A percentile compares a stretch with the other conserved stretches of the same genome.
phyloP scores from a whole-genome alignment of 2,113 vertebrate genomes.

The Aepyceros melampus region DNA sequence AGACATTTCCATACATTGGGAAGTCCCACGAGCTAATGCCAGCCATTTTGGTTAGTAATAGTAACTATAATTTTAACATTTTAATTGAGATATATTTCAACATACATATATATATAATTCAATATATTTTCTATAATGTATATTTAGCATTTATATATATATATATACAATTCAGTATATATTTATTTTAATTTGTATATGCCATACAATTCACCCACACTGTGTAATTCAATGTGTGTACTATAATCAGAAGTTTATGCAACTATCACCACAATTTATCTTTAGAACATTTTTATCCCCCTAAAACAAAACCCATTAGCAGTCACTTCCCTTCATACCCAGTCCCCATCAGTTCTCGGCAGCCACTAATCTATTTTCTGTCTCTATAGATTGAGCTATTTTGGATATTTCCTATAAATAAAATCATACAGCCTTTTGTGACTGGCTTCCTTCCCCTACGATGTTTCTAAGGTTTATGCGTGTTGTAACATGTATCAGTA shows the following conservation, averaged over 20 bases:
- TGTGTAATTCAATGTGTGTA: not conserved
- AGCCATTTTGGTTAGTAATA: conserved; percentile 9
- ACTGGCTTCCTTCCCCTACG: not conserved
- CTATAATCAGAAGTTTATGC: not conserved
- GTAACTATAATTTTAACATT: not conserved
- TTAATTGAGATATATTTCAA: not conserved
- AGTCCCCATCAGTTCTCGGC: not conserved
- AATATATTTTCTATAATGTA: not conserved
- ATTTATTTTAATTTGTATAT: not conserved
- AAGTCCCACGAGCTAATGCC: not conserved
- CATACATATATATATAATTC: not conserved
- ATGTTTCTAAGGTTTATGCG: not conserved
- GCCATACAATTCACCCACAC: not conserved
- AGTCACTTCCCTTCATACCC: not conserved
- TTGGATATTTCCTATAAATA: not conserved
- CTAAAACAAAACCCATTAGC: not conserved
- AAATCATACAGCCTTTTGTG: not conserved
- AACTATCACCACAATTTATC: not conserved
- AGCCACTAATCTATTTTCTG: not conserved
- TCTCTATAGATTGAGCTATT: not conserved
- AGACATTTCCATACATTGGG: not conserved
- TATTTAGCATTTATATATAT: not conserved
- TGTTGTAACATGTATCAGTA: not conserved
- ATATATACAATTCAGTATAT: not conserved
- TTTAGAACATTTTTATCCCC: not conserved